Percentiles rank a stretch among this genome's conserved stretches.
Evolutionary conservation across 2,113 vertebrate species (phyloP).

Genomic region (Ptyas mucosa): DNA sequence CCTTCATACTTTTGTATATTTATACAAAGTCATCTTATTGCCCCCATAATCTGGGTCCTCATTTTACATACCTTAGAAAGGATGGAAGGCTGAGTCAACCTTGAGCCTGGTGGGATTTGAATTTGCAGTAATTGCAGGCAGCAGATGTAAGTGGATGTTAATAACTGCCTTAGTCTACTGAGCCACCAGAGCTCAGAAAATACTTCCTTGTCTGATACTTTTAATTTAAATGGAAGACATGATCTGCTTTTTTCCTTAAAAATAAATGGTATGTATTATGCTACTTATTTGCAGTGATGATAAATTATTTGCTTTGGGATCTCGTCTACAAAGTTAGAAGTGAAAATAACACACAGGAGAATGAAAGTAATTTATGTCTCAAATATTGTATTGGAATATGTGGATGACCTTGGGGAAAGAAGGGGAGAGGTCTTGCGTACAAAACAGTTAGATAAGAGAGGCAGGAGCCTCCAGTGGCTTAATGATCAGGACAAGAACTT

Average conservation of each 20-base stretch:
- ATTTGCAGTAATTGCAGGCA: too few relatives aligned
- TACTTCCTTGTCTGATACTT: not conserved
- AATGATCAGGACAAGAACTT: not conserved
- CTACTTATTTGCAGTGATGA: not conserved
- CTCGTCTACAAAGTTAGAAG: not conserved
- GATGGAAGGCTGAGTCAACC: too few relatives aligned
- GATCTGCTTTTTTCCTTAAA: not conserved
- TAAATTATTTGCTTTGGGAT: not conserved
- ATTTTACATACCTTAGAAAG: too few relatives aligned
- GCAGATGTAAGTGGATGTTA: too few relatives aligned
- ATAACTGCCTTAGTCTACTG: too few relatives aligned
- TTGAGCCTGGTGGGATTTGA: too few relatives aligned
- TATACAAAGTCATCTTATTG: too few relatives aligned
- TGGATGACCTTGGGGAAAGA: not conserved
- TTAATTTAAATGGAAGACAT: not conserved
- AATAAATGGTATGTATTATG: not conserved
- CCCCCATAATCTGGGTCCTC: too few relatives aligned
- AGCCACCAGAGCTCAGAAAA: not conserved
- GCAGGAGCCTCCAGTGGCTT: not conserved
- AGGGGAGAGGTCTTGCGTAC: not conserved
- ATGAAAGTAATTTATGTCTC: not conserved
- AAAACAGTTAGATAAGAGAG: not conserved
- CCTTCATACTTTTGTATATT: too few relatives aligned
- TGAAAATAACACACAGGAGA: not conserved
- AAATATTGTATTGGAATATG: not conserved